Evolutionary conservation across 1,140 invertebrate species (phyloP).

Genomic region (Popillia japonica): DNA sequence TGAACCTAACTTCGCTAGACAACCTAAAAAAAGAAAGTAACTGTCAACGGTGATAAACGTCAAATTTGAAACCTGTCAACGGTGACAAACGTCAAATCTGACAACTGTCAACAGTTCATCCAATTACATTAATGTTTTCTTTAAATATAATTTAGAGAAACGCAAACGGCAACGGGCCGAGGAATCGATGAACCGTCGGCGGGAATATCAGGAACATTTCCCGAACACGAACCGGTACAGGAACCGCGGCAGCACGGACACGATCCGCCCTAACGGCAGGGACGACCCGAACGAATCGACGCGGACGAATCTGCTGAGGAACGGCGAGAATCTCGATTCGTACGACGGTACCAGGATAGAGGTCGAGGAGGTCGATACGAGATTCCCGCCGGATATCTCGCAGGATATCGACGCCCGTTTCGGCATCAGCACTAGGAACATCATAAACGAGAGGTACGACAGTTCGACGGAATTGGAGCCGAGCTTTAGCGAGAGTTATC

Average conservation of each 20-base stretch:
- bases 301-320: conserved; percentile 53
- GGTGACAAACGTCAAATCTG: too few species aligned
- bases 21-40: too few species aligned
- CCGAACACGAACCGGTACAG: conserved; percentile 64
- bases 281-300: conserved; percentile 70
- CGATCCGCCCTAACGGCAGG: conserved; percentile 63
- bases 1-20: too few species aligned
- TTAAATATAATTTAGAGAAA: too few species aligned
- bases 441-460: conserved; percentile 54
- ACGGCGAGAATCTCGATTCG: conserved; percentile 64
- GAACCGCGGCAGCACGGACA: conserved; percentile 65
- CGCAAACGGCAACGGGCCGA: conserved; percentile 81
- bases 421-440: conserved; percentile 64
- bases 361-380: conserved; percentile 63
- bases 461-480: conserved; percentile 58
- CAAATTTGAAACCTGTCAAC: too few species aligned
- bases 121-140: too few species aligned
- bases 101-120: too few species aligned
- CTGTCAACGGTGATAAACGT: too few species aligned
- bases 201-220: conserved; percentile 75
- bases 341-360: conserved; percentile 63
- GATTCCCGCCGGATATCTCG: conserved; percentile 60
- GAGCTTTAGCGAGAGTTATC: conserved; percentile 61
- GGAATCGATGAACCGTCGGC: conserved; percentile 76
- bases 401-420: conserved; percentile 70